phyloP scores from a whole-genome alignment of 2,797 vertebrate species.

The Chloroceryle inda region DNA sequence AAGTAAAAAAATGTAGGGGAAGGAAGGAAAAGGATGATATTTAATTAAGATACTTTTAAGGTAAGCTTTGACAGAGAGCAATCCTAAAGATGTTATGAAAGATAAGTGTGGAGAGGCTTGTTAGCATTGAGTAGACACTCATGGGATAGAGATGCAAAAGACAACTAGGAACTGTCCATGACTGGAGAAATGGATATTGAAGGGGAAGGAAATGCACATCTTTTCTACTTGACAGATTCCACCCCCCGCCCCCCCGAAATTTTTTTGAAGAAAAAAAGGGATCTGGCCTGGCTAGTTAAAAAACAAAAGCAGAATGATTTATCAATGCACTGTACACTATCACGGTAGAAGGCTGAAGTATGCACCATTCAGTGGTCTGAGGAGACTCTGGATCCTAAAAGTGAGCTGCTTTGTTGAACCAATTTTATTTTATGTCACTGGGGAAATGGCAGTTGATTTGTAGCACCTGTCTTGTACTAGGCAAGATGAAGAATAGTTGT shows the following conservation, averaged over 20 bases:
- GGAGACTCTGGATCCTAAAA: neutral
- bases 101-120: neutral
- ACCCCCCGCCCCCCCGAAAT: neutral
- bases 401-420: neutral
- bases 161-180: neutral
- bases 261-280: neutral
- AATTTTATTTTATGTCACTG: neutral
- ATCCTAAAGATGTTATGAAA: neutral
- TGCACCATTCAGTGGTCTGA: neutral
- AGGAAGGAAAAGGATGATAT: neutral
- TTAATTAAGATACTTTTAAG: neutral
- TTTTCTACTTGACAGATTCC: neutral
- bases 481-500: neutral
- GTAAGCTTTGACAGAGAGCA: neutral
- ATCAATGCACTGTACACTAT: too few relatives aligned
- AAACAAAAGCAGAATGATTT: neutral
- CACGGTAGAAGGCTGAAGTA: neutral
- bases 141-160: neutral
- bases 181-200: neutral
- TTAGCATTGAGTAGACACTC: neutral
- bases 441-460: neutral
- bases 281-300: neutral
- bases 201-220: neutral
- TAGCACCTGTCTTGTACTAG: neutral
- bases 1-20: neutral